phyloP scores from a whole-genome alignment of 2,797 vertebrate genomes.

The Myotis myotis region DNA sequence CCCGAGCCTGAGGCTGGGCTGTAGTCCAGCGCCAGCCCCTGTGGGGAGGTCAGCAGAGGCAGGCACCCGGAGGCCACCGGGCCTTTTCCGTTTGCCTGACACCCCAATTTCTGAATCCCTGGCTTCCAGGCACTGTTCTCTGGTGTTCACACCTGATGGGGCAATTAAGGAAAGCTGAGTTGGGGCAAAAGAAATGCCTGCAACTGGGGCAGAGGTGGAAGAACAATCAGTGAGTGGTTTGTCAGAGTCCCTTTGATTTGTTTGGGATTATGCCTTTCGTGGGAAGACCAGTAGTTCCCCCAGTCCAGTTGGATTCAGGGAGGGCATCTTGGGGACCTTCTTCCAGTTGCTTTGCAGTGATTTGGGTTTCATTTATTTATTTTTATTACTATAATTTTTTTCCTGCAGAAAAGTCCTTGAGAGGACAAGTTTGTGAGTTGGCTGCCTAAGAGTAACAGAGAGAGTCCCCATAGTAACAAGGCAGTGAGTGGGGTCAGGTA shows the following conservation, averaged over 20 bases:
- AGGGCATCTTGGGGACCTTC: neutral
- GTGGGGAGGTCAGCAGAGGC: neutral
- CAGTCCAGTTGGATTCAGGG: too few species aligned
- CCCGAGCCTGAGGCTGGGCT: neutral
- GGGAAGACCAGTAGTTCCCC: neutral
- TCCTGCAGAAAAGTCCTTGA: neutral
- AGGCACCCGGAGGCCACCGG: neutral
- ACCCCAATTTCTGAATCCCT: neutral
- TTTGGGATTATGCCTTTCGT: neutral
- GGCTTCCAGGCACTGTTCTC: neutral
- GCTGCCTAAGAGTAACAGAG: neutral
- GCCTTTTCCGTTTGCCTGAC: fast-evolving
- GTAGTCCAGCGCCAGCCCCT: neutral
- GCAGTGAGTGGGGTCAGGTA: neutral
- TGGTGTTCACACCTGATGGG: neutral
- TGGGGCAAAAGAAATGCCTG: neutral
- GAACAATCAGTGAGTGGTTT: too few species aligned
- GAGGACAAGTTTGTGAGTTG: neutral
- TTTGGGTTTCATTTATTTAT: neutral
- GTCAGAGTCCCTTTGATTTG: neutral
- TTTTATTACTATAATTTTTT: neutral
- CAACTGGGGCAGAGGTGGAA: neutral
- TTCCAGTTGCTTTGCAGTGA: neutral
- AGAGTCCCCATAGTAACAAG: too few species aligned
- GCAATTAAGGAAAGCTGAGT: neutral